Conservation (phyloP, 2,113 vertebrate genomes). For the Pterocles burchelli region DNA sequence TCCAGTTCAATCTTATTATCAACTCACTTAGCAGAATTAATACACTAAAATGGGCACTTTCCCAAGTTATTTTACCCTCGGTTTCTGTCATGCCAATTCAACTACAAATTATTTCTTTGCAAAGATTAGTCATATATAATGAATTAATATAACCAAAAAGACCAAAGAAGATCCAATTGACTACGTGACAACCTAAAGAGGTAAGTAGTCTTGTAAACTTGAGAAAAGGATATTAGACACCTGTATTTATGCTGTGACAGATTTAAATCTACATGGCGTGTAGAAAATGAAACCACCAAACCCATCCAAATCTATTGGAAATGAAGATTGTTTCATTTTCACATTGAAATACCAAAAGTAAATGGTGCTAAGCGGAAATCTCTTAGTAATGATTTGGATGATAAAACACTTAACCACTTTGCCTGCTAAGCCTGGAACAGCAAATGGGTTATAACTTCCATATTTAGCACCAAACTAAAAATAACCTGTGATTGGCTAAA, state of each 20-base stretch:
- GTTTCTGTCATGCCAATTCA: neutral
- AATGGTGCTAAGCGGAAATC: neutral
- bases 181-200: neutral
- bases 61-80: neutral
- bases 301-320: neutral
- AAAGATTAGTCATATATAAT: neutral
- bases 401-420: neutral
- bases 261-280: neutral
- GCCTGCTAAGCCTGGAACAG: neutral
- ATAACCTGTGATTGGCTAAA: neutral
- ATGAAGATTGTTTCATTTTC: neutral
- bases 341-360: neutral
- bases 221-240: neutral
- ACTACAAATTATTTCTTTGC: neutral
- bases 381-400: neutral
- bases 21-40: conserved; percentile 32
- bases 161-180: neutral
- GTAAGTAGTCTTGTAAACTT: neutral
- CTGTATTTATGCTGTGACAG: neutral
- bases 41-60: neutral
- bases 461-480: neutral
- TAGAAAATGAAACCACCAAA: neutral
- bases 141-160: neutral
- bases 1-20: conserved; percentile 43
- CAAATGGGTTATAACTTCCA: neutral